Conservation (phyloP, 2,888 invertebrate genomes). For the Pyrrhosoma nymphula region DNA sequence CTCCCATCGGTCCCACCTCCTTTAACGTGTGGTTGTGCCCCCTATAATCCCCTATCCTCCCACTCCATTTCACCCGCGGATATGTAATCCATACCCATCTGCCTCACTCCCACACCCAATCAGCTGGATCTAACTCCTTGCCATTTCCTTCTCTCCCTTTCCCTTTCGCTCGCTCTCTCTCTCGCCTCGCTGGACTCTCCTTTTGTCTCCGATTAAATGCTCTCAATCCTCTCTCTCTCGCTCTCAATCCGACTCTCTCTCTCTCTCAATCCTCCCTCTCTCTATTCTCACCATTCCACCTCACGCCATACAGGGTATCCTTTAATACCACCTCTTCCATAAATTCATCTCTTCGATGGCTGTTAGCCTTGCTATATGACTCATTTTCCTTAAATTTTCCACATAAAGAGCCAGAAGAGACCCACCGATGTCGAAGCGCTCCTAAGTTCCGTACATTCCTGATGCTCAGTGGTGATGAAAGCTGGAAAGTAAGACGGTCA, state of each 20-base stretch:
- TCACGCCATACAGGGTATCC: not conserved
- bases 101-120: not conserved
- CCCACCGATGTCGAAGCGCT: not conserved
- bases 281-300: not conserved
- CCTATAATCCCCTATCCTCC: not conserved
- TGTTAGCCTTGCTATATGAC: not conserved
- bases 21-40: not conserved
- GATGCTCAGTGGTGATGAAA: not conserved
- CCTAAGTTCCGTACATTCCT: not conserved
- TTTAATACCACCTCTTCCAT: not conserved
- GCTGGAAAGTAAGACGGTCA: not conserved
- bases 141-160: not conserved
- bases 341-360: not conserved
- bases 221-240: not conserved
- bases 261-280: too few species aligned
- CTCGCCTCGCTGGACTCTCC: not conserved
- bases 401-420: too few species aligned
- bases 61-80: not conserved
- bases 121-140: not conserved
- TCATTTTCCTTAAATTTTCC: not conserved
- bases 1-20: not conserved
- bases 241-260: not conserved
- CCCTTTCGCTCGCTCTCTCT: not conserved
- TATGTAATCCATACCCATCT: slow-evolving; percentile 31
- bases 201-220: not conserved